Evolutionary conservation across 2,888 invertebrate genomes (phyloP), one percentile per base, ranked within the genome.

Genomic region (Limnephilus lunatus): DNA sequence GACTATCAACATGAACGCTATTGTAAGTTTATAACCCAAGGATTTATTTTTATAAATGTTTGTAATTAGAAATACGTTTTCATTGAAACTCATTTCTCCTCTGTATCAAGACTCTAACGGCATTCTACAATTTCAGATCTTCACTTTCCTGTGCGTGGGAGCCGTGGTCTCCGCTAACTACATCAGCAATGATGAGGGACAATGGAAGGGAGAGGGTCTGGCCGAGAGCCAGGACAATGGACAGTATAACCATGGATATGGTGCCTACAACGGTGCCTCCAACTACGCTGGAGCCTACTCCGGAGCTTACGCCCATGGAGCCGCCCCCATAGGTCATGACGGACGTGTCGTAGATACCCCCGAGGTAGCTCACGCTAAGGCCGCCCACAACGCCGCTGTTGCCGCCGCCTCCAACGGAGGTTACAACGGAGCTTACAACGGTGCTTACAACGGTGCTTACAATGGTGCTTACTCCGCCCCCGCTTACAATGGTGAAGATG

Each of bases 401-500:
- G 94, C 94, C 93, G 94, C 94, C 94, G 94, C 94, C 94, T 81
- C 90, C 31, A 25, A 31, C 31, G 85, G 68, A 68, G 85, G 48
- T 9, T 89, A 89, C 83, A 80, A 81, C n/a, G 87, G 25, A 25
- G 68, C 68, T 19, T 68, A 68, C 68, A 68, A 68, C 68, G 68
- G 68, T n/a, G 68, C 68, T 7, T 68, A n/a, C 68, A 35, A 35
- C 35, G 87, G 25, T n/a, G 68, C 68, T 25, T 68, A 68, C 68
- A 68, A 68, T n/a, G 68, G 68, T n/a, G 68, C 68, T 25, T 68
- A n/a, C 68, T 68, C 89, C 90, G 92, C 80, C n/a, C 81, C 32
- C 53, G 88, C 39, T 48, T 35, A 32, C 80, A 44, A 96, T 94
- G 96, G 96, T 39, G 96, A 96, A 93, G 96, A 96, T 94, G 83